Percentiles rank a stretch among this genome's conserved stretches.
Evolutionary conservation across 2,888 invertebrate genomes (phyloP).

Genomic region (Anoplius nigerrimus): DNA sequence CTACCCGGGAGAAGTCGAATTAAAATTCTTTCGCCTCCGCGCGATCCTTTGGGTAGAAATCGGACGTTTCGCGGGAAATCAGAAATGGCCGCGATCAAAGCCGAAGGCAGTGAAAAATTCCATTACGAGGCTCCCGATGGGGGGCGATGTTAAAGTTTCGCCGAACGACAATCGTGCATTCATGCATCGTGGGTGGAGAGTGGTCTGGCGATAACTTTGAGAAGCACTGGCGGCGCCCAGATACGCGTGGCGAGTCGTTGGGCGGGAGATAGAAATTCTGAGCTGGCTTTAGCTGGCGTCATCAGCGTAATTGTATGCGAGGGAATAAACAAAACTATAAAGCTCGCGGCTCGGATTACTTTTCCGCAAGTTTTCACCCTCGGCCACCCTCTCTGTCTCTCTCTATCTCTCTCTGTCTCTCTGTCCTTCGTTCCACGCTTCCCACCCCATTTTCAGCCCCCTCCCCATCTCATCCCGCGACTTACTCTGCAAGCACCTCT

Average conservation of each 20-base stretch:
- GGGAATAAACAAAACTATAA: constrained; percentile 68
- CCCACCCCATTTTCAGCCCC: neutral
- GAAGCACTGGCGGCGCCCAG: neutral
- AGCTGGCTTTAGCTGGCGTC: constrained; percentile 49
- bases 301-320: constrained; percentile 64
- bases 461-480: neutral
- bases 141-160: too few relatives aligned
- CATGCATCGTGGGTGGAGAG: too few relatives aligned
- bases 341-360: constrained; percentile 60
- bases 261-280: neutral
- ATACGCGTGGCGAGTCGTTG: neutral
- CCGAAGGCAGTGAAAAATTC: too few relatives aligned
- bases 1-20: too few relatives aligned
- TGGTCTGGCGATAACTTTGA: neutral
- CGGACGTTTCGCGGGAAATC: too few relatives aligned
- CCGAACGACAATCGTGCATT: too few relatives aligned
- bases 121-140: too few relatives aligned
- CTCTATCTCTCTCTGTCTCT: neutral
- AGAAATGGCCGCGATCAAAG: too few relatives aligned
- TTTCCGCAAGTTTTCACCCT: constrained; percentile 50
- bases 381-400: neutral
- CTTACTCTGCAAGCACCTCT: too few relatives aligned
- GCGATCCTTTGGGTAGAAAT: too few relatives aligned
- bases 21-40: too few relatives aligned
- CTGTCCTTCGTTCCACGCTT: neutral